Evolutionary conservation across 1,140 invertebrate species (phyloP), one percentile per base, ranked within the genome.

Genomic region (Leptinotarsa undecemlineata): DNA sequence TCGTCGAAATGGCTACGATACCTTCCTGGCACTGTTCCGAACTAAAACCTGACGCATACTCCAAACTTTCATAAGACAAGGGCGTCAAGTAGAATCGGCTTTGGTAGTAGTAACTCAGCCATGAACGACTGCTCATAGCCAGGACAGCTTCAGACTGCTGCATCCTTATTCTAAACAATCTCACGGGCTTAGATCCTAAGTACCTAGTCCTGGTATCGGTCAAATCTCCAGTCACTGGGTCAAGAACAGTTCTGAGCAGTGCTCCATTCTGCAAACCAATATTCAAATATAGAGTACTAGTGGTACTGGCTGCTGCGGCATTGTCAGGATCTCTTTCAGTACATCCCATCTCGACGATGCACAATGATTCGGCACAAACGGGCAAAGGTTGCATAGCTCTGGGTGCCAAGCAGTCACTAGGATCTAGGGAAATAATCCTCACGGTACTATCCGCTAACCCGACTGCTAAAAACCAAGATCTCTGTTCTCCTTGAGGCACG

Each of bases 41-140:
- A 73, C 96, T 96, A 84, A 99, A 99, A 14, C 97, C 97, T 1
- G 97, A 97, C 1, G 98, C 98, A 88, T 98, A 99, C 84, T 99
- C 98, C 21, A 99, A 86, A 64, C 94, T 94, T 86, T 99, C 97
- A 83, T 99, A 99, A 0, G 96, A 98, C 0, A 99, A 85, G 1
- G 98, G 97, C 0, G 97, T 99, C 11, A 99, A 87, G 86, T 99
- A 97, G 82, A 97, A 98, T 64, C 94, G 88, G 87, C 97, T 99
- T 86, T 99, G 98, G 85, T 99, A 98, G 79, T 97, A 97, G 82
- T 99, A 99, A 84, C 97, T 98, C 1, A 99, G 87, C 98, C 98
- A 99, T 0, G 97, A 97, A 76, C 98, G 90, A 78, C 96, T 98
- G 1, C 98, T 99, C 90, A 99, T 98, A 1, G 98, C 98, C 11